Conservation (phyloP, 1,140 invertebrate genomes). For the Neodiprion virginianus region DNA sequence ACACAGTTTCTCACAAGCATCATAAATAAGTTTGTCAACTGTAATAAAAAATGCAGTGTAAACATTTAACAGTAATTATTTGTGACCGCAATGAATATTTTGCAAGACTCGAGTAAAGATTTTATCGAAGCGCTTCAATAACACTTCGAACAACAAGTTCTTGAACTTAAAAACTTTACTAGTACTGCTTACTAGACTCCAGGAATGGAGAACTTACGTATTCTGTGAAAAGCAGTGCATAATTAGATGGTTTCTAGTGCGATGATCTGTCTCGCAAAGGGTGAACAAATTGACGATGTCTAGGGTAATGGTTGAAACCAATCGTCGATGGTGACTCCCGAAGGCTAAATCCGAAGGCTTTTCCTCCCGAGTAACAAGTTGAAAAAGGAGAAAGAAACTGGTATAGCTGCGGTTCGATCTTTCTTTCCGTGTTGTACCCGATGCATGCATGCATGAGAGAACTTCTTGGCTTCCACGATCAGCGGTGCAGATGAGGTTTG, state of each 20-base stretch:
- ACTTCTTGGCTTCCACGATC: background rate
- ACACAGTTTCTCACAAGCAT: too few species aligned
- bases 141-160: too few species aligned
- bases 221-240: too few species aligned
- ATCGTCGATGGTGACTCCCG: background rate
- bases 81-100: too few species aligned
- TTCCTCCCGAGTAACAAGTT: too few species aligned
- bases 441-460: slow-evolving; percentile 11
- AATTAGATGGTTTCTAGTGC: background rate
- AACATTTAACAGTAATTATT: too few species aligned
- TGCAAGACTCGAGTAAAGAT: too few species aligned
- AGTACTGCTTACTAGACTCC: too few species aligned
- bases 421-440: slow-evolving; percentile 12
- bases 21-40: too few species aligned
- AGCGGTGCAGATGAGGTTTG: background rate
- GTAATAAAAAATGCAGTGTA: too few species aligned
- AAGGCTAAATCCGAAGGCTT: background rate
- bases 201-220: background rate
- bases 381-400: background rate
- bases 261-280: background rate
- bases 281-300: background rate
- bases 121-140: too few species aligned
- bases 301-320: background rate
- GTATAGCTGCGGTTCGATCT: background rate
- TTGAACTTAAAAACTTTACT: too few species aligned